These are phyloP conservation scores for Eristalis intricaria DNA, from an alignment of 2,888 invertebrate species.

Conservation along the genomic window DNA sequence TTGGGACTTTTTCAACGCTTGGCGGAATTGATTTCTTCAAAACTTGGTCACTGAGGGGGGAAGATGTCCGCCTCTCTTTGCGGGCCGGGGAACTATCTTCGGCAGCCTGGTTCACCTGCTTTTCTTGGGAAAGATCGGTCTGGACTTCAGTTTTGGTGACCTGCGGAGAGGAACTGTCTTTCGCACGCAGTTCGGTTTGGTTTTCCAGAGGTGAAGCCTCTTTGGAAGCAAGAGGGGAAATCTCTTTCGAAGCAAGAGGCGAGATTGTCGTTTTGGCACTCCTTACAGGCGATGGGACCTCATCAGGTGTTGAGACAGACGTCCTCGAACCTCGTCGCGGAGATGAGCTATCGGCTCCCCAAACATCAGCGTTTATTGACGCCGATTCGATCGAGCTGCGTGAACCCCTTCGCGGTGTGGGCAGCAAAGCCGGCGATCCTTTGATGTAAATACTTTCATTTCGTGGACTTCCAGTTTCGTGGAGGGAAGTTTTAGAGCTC, in stretches of 20 bases:
- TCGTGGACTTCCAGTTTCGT: neutral
- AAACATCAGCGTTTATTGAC: neutral
- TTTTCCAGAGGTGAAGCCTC: neutral
- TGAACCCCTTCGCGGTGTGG: conserved; percentile 21
- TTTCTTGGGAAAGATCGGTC: neutral
- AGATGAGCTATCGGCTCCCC: neutral
- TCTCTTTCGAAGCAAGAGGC: neutral
- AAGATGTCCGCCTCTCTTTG: neutral
- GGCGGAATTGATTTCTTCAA: neutral
- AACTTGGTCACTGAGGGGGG: neutral
- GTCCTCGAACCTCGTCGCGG: neutral
- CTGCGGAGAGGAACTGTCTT: neutral
- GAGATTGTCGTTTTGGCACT: neutral
- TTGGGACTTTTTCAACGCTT: neutral
- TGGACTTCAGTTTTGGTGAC: no score
- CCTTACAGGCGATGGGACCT: neutral
- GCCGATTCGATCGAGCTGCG: conserved; percentile 20
- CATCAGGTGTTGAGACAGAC: neutral
- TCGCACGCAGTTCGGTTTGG: no score
- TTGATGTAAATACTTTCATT: neutral
- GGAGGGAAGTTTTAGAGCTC: neutral
- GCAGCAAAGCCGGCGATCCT: conserved; percentile 1
- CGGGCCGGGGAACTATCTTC: no score
- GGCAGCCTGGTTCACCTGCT: neutral
- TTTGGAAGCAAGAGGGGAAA: neutral